Evolutionary conservation across 2,113 vertebrate genomes (phyloP), one percentile per base, ranked within the genome.

Genomic region (Pipa parva): DNA sequence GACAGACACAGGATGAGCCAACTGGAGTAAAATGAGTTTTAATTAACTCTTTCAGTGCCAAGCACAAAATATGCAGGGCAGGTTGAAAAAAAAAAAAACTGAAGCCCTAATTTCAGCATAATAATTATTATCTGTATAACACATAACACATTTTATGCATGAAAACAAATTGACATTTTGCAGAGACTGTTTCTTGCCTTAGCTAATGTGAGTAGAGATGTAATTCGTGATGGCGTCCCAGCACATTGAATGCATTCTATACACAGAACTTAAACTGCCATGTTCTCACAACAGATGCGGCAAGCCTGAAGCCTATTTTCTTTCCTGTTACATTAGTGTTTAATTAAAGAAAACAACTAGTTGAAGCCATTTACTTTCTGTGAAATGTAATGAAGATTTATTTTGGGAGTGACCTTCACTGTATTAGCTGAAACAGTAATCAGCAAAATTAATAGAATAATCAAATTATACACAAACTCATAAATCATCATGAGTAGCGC

Each of bases 381-480:
- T 80, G 79, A 81, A 85, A 84, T 76, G 76, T 86, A 88, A 88
- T 88, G 84, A 89, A 90, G 89, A 92, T 93, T 92, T 92, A 90
- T 90, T 92, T 90, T 92, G 81, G 81, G 89, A 88, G 84, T 90
- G 87, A 91, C 88, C 89, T 91, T 92, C 84, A 81, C 81, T 85
- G 80, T 85, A 90, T 90, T 93, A 86, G 83, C 87, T 82, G 80
- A 83, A 85, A 77, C 81, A 82, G 83, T 92, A 92, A 92, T 91
- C 85, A 90, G 83, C 83, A 85, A 85, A 91, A 92, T 93, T 92
- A 93, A 93, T 91, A 90, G 84, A 89, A 92, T 93, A 92, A 92
- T 93, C 87, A 91, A 89, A 92, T 92, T 91, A 90, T 85, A 86
- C 86, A 87, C 86, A 91, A 90, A 90, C 87, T 90, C 88, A 91